Conservation (phyloP, 2,113 vertebrate genomes). For the Callocephalon fimbriatum region DNA sequence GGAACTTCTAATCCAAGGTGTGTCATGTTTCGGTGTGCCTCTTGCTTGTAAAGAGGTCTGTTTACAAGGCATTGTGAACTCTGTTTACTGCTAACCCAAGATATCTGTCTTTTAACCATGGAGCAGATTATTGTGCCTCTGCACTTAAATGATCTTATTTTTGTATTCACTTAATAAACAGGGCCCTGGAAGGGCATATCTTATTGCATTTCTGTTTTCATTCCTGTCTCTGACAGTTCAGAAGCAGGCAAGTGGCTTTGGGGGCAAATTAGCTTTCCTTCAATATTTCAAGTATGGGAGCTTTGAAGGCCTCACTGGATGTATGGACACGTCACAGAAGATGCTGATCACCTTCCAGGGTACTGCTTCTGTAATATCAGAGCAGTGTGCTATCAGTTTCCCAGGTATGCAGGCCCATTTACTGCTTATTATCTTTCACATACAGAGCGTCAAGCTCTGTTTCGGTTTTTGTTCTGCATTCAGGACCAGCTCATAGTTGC, state of each 20-base stretch:
- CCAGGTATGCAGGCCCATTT: not conserved
- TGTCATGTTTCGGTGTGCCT: slow-evolving; percentile 13
- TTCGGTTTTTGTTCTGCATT: not conserved
- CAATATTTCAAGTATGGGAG: not conserved
- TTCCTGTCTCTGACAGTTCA: not conserved
- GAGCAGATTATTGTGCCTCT: slow-evolving; percentile 41
- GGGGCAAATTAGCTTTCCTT: not conserved
- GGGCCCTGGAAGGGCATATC: slow-evolving; percentile 10
- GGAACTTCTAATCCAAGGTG: not conserved
- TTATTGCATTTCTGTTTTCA: not conserved
- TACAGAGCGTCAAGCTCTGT: not conserved
- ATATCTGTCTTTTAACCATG: not conserved
- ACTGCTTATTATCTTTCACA: not conserved
- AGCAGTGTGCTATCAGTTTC: not conserved
- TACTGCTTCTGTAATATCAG: not conserved
- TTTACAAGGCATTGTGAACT: slow-evolving; percentile 39
- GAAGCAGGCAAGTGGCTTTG: not conserved
- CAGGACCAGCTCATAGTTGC: not conserved
- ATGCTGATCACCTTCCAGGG: not conserved
- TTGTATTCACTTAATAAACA: slow-evolving; percentile 69
- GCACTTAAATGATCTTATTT: slow-evolving; percentile 72
- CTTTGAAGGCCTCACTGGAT: not conserved
- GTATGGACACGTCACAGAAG: not conserved
- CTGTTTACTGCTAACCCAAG: slow-evolving; percentile 36
- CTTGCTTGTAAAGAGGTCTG: slow-evolving; percentile 36